Conservation (phyloP, 2,888 invertebrate species). For the Willowsia nigromaculata region DNA sequence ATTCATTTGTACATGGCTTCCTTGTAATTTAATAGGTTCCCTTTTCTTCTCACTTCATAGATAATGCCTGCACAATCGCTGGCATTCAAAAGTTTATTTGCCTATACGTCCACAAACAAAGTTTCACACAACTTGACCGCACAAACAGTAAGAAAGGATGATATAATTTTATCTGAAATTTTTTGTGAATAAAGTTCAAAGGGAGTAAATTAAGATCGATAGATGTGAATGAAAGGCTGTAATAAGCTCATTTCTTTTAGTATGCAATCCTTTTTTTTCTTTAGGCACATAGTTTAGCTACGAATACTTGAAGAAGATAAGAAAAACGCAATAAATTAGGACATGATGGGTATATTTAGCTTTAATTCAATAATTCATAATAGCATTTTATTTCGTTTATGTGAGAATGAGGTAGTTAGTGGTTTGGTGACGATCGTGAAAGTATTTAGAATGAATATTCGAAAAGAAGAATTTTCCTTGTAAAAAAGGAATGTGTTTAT, state of each 20-base stretch:
- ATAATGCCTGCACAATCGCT: not conserved
- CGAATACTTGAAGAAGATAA: constrained; percentile 17
- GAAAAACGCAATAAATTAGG: constrained; percentile 19
- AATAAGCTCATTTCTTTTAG: not conserved
- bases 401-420: not conserved
- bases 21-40: constrained; percentile 19
- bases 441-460: not conserved
- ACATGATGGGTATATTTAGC: not conserved
- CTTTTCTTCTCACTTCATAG: not conserved
- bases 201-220: constrained; percentile 38
- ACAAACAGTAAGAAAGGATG: not conserved
- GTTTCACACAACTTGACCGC: no score
- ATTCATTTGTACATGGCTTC: constrained; percentile 32
- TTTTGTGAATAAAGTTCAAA: constrained; percentile 7
- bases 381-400: constrained; percentile 8
- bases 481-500: not conserved
- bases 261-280: not conserved
- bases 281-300: not conserved
- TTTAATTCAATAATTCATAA: constrained; percentile 40
- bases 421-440: not conserved
- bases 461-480: not conserved
- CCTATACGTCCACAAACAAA: not conserved
- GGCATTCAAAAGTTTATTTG: not conserved
- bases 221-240: constrained; percentile 13
- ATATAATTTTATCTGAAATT: constrained; percentile 6